These are phyloP conservation scores for Stictocephala bisonia DNA, from an alignment of 2,888 invertebrate genomes.

Conservation along the genomic window DNA sequence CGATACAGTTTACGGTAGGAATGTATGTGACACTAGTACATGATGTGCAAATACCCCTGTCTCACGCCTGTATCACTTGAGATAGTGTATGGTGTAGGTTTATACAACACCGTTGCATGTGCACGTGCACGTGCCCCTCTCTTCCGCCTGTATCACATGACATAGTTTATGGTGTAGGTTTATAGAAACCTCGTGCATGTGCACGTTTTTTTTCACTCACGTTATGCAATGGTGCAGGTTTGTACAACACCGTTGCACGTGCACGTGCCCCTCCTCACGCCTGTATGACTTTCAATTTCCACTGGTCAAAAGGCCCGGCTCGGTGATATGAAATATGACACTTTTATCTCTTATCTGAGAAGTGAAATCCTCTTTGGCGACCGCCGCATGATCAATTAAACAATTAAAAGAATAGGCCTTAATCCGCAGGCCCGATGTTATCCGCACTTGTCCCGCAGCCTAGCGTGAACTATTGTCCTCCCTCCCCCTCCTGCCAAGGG, in stretches of 20 bases:
- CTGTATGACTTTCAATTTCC: conserved; percentile 32
- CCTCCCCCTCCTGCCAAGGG: not conserved
- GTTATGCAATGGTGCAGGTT: too few relatives aligned
- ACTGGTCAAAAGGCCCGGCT: not conserved
- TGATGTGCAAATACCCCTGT: too few relatives aligned
- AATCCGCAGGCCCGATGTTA: conserved; percentile 41
- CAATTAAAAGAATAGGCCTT: conserved; percentile 45
- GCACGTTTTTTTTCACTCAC: too few relatives aligned
- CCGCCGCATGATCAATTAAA: conserved; percentile 36
- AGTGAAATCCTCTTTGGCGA: conserved; percentile 30
- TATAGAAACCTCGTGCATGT: too few relatives aligned
- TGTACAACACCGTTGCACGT: not conserved
- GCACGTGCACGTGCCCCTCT: too few relatives aligned
- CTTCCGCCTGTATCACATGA: too few relatives aligned
- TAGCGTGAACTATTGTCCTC: conserved; percentile 32
- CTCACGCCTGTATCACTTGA: too few relatives aligned
- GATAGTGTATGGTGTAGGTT: too few relatives aligned
- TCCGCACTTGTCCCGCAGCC: conserved; percentile 31
- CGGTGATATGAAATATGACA: conserved; percentile 37
- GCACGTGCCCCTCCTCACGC: not conserved
- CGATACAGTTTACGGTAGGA: too few relatives aligned
- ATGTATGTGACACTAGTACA: too few relatives aligned
- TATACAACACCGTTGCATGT: not conserved
- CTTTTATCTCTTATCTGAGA: conserved; percentile 17
- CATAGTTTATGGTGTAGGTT: too few relatives aligned